phyloP scores from a whole-genome alignment of 2,888 invertebrate genomes.

The Arrhopalites spinosus region DNA sequence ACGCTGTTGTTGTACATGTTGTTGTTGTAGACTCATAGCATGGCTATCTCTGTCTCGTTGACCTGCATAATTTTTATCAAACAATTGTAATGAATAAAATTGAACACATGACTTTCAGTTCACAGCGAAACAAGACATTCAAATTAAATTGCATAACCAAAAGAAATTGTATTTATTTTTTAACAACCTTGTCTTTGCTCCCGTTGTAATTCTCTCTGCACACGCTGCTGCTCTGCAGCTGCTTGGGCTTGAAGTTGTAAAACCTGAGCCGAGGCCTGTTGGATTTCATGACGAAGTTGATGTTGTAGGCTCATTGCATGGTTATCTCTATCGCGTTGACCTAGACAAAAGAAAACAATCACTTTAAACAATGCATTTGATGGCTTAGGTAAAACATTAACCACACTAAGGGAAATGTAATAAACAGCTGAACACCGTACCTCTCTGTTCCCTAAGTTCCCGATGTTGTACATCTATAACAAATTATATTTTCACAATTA shows the following conservation, averaged over 20 bases:
- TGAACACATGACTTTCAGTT: no score
- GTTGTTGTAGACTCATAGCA: conserved; percentile 26
- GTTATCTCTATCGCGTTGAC: conserved; percentile 31
- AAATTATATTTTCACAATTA: no score
- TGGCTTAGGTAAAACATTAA: no score
- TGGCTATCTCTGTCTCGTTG: conserved; percentile 22
- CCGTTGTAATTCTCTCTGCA: conserved; percentile 34
- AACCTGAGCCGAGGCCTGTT: conserved; percentile 31
- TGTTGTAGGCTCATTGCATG: conserved; percentile 25
- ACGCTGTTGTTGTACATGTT: conserved; percentile 10
- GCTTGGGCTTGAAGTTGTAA: conserved; percentile 34
- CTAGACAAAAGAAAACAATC: not conserved
- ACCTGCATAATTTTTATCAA: conserved; percentile 24
- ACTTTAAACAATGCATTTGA: no score
- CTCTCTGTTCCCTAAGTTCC: no score
- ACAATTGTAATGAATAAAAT: no score
- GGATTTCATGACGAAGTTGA: conserved; percentile 35
- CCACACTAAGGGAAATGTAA: no score
- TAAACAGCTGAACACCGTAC: no score
- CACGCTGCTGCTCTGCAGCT: conserved; percentile 18
- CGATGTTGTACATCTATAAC: no score
- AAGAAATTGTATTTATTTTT: no score
- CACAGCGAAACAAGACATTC: no score
- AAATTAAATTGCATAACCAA: no score
- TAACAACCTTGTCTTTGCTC: conserved; percentile 46